These are phyloP conservation scores for Orientallactaga sibirica DNA, from an alignment of 2,797 vertebrate species.

Conservation along the genomic window DNA sequence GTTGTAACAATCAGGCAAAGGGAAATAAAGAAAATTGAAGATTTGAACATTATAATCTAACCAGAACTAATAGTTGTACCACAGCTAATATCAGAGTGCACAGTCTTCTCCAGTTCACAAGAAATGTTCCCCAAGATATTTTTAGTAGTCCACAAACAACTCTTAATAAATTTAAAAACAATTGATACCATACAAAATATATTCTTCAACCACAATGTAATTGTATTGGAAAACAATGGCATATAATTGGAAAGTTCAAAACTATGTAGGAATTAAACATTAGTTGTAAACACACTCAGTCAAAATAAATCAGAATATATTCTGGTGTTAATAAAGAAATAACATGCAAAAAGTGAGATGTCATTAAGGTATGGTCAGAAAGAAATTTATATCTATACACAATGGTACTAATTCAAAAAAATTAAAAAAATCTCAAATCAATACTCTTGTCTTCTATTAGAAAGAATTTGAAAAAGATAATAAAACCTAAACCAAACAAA, in stretches of 20 bases:
- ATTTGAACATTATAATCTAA: background rate
- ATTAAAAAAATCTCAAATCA: background rate
- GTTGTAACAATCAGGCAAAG: background rate
- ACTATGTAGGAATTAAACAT: background rate
- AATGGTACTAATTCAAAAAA: background rate
- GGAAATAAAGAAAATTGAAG: background rate
- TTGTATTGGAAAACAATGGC: background rate
- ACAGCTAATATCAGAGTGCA: background rate
- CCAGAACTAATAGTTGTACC: background rate
- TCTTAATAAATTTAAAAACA: background rate
- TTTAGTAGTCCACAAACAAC: background rate
- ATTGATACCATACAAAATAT: background rate
- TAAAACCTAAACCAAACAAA: background rate
- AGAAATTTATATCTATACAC: background rate
- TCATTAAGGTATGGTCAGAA: background rate
- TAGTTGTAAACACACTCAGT: background rate
- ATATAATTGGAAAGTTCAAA: background rate
- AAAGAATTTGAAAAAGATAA: background rate
- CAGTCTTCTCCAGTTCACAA: background rate
- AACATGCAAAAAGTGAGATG: background rate
- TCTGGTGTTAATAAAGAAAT: background rate
- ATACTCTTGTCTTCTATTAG: too few relatives aligned
- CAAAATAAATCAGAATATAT: background rate
- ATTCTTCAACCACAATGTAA: background rate
- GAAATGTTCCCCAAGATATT: background rate